A percentile compares a stretch with the other conserved stretches of the same genome.
These are phyloP conservation scores for Gerris buenoi DNA, from an alignment of 1,140 invertebrate genomes.

Conservation along the genomic window DNA sequence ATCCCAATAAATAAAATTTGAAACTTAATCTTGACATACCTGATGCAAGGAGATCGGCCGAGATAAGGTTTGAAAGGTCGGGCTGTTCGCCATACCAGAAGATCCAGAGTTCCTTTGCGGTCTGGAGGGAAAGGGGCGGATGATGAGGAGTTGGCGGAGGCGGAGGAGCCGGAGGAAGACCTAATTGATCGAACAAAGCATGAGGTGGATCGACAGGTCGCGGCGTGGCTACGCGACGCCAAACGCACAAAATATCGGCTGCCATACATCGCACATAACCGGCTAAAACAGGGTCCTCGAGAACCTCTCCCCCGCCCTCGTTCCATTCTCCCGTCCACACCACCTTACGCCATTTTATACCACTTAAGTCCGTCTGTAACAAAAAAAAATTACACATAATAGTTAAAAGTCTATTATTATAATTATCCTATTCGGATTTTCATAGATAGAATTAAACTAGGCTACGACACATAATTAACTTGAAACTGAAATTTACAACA, in stretches of 20 bases:
- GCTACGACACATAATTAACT: too few species aligned
- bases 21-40: constrained; percentile 32
- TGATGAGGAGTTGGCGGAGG: constrained; percentile 37
- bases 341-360: constrained; percentile 96
- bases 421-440: too few species aligned
- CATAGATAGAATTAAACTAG: too few species aligned
- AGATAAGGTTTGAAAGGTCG: constrained; percentile 65
- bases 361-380: constrained; percentile 87
- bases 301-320: constrained; percentile 43
- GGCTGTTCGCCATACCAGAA: constrained; percentile 99
- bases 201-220: constrained; percentile 30
- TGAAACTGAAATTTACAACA: too few species aligned
- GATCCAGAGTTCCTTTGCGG: constrained; percentile 92
- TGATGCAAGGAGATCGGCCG: constrained; percentile 56
- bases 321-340: constrained; percentile 58
- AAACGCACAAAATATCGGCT: constrained; percentile 88
- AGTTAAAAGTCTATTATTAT: too few species aligned
- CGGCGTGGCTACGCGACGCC: constrained; percentile 60
- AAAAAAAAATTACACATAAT: constrained; percentile 3
- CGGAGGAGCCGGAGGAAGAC: constrained; percentile 35
- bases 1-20: too few species aligned
- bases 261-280: constrained; percentile 86
- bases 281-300: constrained; percentile 83
- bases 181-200: constrained; percentile 37
- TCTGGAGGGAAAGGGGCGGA: constrained; percentile 53